Evolutionary conservation across 2,113 vertebrate genomes (phyloP).

Genomic region (Toxotes chatareus): DNA sequence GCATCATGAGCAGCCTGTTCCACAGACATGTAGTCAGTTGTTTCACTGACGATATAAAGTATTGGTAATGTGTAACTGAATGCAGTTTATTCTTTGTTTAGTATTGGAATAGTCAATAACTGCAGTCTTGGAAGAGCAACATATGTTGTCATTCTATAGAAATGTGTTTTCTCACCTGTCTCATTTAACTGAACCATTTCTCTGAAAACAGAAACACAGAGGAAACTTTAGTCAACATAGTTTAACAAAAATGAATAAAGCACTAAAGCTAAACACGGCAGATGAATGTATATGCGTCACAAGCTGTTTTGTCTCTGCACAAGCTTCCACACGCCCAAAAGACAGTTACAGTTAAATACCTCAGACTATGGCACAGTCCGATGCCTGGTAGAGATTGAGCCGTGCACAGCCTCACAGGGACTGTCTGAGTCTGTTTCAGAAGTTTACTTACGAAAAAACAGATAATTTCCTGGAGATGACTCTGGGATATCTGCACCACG

Average conservation of each 20-base stretch:
- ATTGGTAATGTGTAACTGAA: too few species aligned
- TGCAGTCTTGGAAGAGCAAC: neutral
- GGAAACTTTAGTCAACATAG: neutral
- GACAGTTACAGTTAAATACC: neutral
- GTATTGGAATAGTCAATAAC: neutral
- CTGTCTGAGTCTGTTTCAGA: too few species aligned
- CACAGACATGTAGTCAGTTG: too few species aligned
- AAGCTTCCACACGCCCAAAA: too few species aligned
- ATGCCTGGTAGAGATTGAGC: neutral
- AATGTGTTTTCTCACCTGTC: neutral
- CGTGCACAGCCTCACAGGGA: conserved; percentile 2
- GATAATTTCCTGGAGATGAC: too few species aligned
- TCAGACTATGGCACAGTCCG: neutral
- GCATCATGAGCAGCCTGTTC: too few species aligned
- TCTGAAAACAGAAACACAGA: conserved; percentile 2
- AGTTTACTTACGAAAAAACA: too few species aligned
- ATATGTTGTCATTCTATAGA: neutral
- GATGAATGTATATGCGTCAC: neutral
- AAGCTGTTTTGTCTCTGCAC: neutral
- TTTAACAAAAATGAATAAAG: neutral
- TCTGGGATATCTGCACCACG: neutral
- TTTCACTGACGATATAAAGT: too few species aligned
- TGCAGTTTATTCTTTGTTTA: too few species aligned
- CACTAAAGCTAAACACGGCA: too few species aligned
- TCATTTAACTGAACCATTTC: neutral